These are phyloP conservation scores for Ahaetulla prasina DNA, from an alignment of 2,113 vertebrate species.

Conservation along the genomic window DNA sequence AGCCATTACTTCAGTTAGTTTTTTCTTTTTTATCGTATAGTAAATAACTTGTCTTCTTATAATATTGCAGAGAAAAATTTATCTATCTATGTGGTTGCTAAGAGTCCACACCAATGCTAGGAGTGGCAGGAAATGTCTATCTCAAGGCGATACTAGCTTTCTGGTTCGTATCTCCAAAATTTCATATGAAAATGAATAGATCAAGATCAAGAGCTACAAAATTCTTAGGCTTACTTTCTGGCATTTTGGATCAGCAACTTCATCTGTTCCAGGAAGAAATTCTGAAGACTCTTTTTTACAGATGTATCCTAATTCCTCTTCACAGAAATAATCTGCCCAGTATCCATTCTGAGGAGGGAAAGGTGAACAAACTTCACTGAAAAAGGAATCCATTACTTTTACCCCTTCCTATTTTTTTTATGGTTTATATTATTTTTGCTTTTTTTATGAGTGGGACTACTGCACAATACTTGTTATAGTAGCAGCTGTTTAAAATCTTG, in stretches of 20 bases:
- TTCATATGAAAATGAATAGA: neutral
- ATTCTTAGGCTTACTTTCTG: slow-evolving; percentile 71
- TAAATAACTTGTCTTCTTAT: neutral
- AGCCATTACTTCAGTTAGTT: neutral
- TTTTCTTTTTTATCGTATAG: neutral
- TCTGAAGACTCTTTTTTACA: slow-evolving; percentile 83
- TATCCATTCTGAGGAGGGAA: slow-evolving; percentile 73
- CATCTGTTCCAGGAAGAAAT: slow-evolving; percentile 51
- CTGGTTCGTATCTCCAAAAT: neutral
- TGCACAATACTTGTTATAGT: neutral
- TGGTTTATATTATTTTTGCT: neutral
- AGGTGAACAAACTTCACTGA: slow-evolving; percentile 1
- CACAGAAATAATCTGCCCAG: slow-evolving; percentile 86
- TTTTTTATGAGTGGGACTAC: neutral
- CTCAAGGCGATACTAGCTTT: neutral
- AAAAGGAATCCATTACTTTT: neutral
- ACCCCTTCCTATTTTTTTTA: neutral
- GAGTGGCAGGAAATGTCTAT: neutral
- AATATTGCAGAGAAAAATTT: neutral
- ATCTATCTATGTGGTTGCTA: neutral
- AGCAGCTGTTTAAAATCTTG: neutral
- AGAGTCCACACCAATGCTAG: neutral
- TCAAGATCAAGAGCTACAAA: neutral
- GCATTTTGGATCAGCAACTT: slow-evolving; percentile 74
- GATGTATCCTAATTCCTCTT: slow-evolving; percentile 76